phyloP scores from a whole-genome alignment of 2,888 invertebrate species.

The Formica aserva region DNA sequence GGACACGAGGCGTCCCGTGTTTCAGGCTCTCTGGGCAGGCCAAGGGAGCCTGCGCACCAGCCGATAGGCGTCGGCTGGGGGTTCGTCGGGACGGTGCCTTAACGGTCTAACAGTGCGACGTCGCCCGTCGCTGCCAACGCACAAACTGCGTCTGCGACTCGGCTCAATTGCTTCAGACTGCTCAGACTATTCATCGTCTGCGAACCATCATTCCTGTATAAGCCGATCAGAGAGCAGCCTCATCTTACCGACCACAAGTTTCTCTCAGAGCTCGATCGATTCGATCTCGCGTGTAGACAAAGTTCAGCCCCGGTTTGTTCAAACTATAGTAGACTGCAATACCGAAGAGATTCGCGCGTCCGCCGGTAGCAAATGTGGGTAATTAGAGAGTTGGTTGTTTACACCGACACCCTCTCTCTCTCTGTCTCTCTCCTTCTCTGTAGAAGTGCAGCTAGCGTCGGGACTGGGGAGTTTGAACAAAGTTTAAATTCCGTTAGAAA shows the following conservation, averaged over 20 bases:
- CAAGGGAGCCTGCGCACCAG: slow-evolving; percentile 75
- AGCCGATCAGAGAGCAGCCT: neutral
- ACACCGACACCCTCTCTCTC: slow-evolving; percentile 25
- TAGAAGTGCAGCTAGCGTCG: slow-evolving; percentile 14
- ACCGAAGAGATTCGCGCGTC: slow-evolving; percentile 3
- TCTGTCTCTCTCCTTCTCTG: no score
- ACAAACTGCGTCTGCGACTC: slow-evolving; percentile 67
- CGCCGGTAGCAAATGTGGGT: slow-evolving; percentile 48
- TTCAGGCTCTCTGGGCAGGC: slow-evolving; percentile 67
- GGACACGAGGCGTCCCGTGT: slow-evolving; percentile 70
- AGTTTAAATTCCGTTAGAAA: slow-evolving; percentile 53
- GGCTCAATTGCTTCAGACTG: slow-evolving; percentile 1
- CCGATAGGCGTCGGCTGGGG: slow-evolving; percentile 81
- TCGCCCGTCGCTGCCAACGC: slow-evolving; percentile 78
- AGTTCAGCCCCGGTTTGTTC: neutral
- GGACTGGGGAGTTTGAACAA: neutral
- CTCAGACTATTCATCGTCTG: neutral
- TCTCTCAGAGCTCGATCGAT: neutral
- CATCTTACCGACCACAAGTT: neutral
- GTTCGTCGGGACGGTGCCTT: slow-evolving; percentile 61
- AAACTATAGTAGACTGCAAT: neutral
- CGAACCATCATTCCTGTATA: neutral
- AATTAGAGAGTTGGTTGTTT: slow-evolving; percentile 52
- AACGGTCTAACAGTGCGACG: slow-evolving; percentile 78
- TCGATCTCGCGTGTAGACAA: neutral